Conservation (phyloP, 2,888 invertebrate genomes). For the Diarsia dahlii region DNA sequence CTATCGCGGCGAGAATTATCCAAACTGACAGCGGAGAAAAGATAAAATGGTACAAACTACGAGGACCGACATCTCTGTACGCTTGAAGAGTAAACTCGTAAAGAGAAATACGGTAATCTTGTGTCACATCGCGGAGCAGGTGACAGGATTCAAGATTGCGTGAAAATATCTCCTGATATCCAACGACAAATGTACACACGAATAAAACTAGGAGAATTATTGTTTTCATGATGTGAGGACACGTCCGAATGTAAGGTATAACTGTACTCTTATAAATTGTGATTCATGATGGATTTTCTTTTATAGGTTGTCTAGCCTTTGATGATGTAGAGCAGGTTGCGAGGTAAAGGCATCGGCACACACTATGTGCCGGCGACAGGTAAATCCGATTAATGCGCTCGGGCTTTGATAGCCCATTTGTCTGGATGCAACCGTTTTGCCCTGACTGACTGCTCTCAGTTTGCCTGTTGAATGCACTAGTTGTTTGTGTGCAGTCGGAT, state of each 20-base stretch:
- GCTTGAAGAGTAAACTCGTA: conserved; percentile 20
- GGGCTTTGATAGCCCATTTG: conserved; percentile 23
- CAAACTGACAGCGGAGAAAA: conserved; percentile 33
- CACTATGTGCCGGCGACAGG: conserved; percentile 25
- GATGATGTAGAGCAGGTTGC: not conserved
- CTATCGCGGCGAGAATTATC: conserved; percentile 37
- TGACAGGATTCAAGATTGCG: conserved; percentile 19
- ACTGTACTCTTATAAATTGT: not conserved
- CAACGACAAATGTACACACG: not conserved
- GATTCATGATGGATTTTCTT: not conserved
- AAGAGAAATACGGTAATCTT: conserved; percentile 13
- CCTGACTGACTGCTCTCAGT: conserved; percentile 34
- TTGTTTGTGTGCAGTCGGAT: conserved; percentile 3
- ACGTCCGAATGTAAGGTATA: conserved; percentile 13
- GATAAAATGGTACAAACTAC: conserved; percentile 25
- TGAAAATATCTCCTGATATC: conserved; percentile 43
- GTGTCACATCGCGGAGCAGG: conserved; percentile 30
- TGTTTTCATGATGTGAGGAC: conserved; percentile 19
- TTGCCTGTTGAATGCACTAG: conserved; percentile 48
- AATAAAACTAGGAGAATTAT: conserved; percentile 12
- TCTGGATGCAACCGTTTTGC: conserved; percentile 27
- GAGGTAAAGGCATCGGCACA: conserved; percentile 9
- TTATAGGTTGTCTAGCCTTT: conserved; percentile 17
- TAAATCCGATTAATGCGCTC: conserved; percentile 36
- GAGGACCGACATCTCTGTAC: conserved; percentile 1